Evolutionary conservation across 2,113 vertebrate species (phyloP).

Genomic region (Ceyx margarethae): DNA sequence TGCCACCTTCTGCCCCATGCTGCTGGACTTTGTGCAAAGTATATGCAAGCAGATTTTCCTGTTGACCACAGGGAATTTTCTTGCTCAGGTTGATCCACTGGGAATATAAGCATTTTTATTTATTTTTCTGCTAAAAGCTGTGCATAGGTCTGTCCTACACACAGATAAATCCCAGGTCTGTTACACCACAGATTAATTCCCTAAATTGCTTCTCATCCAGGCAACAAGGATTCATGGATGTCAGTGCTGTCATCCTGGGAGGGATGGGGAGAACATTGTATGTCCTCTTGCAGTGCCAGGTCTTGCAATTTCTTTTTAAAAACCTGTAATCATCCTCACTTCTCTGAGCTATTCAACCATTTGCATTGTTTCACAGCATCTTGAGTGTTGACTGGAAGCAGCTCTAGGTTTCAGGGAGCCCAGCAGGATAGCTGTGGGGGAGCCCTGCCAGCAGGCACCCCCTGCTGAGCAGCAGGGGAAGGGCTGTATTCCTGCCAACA

Average conservation of each 20-base stretch:
- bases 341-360: not conserved
- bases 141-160: not conserved
- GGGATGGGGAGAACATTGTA: not conserved
- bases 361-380: slow-evolving; percentile 27
- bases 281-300: not conserved
- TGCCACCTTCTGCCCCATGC: not conserved
- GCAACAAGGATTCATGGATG: not conserved
- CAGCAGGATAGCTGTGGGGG: not conserved
- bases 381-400: not conserved
- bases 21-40: not conserved
- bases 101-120: not conserved
- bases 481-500: not conserved
- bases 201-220: not conserved
- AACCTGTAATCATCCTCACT: slow-evolving; percentile 3
- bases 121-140: slow-evolving; percentile 1
- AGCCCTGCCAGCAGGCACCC: not conserved
- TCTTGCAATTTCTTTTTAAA: not conserved
- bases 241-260: not conserved
- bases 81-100: not conserved
- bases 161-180: not conserved
- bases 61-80: not conserved
- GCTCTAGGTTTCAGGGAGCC: not conserved
- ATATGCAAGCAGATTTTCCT: slow-evolving; percentile 15
- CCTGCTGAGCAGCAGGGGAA: not conserved
- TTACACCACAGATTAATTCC: not conserved